Percentiles rank a stretch among this genome's conserved stretches.
These are phyloP conservation scores for Agrochola lychnidis DNA, from an alignment of 2,888 invertebrate genomes.

Conservation along the genomic window DNA sequence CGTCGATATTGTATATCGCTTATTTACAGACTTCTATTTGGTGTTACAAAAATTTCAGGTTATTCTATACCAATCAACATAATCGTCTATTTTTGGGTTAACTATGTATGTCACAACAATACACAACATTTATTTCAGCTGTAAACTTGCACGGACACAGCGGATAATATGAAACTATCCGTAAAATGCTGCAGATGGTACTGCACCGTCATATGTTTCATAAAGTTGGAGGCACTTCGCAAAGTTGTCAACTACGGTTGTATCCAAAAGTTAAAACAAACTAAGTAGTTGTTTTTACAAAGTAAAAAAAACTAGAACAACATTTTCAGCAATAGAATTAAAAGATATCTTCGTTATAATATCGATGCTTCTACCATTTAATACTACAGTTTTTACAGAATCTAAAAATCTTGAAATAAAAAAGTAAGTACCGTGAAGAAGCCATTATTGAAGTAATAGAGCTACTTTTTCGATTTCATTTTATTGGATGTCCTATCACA, in stretches of 20 bases:
- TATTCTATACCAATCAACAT: neutral
- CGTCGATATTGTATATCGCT: no score
- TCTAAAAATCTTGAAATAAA: neutral
- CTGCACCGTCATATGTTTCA: constrained; percentile 68
- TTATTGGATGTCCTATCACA: constrained; percentile 74
- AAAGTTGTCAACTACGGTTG: constrained; percentile 55
- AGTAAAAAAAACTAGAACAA: neutral
- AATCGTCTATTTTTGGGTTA: neutral
- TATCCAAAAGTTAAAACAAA: constrained; percentile 37
- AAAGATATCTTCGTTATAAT: neutral
- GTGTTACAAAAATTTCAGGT: neutral
- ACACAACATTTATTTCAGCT: constrained; percentile 43
- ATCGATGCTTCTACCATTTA: neutral
- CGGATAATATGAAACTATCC: constrained; percentile 63
- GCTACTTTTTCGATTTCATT: constrained; percentile 78
- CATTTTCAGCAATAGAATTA: constrained; percentile 2
- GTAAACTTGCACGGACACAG: constrained; percentile 48
- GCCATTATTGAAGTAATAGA: constrained; percentile 57
- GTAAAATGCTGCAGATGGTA: constrained; percentile 67
- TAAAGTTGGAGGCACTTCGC: constrained; percentile 65
- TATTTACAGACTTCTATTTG: neutral
- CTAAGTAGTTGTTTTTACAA: neutral
- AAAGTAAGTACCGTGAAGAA: constrained; percentile 5
- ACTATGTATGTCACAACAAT: constrained; percentile 26
- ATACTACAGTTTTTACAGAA: neutral